Evolutionary conservation across 2,888 invertebrate species (phyloP), one percentile per base, ranked within the genome.

Genomic region (Entomobrya multifasciata): DNA sequence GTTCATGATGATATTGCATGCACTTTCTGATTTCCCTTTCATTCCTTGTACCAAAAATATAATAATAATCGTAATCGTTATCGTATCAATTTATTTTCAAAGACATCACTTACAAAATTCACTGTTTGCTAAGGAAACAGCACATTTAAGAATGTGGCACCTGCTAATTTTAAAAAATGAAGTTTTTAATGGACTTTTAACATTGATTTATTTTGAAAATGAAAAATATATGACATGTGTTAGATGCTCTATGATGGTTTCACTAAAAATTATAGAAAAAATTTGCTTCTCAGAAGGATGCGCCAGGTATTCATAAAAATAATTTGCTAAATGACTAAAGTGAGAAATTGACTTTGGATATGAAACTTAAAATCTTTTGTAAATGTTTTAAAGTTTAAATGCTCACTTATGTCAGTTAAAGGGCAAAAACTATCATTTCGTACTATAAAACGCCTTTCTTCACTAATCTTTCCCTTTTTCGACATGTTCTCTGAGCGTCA

Each of bases 21-120:
- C 87, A 81, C 85, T 85, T 88, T 88, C 87, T 77, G 81, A 81
- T 88, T 80, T 80, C 79, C 84, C 77, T 81, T 87, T 87, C 78
- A 36, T 70, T 49, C 70, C 41, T 67, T 83, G 76, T 74, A 70
- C 25, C n/a, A 77, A 78, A 76, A 79, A 83, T 62, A 44, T 44
- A 67, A 67, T 67, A 67, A 67, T 67, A 67, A 76, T 67, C 57
- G 72, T 86, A n/a, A 70, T 70, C 79, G 74, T 79, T 77, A 57
- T 74, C 41, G 76, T 74, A 60, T 47, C 72, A 47, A 15, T 70
- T 47, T 44, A 72, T 62, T 72, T 60, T n/a, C 10, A 52, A 55
- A 77, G 52, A 27, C 74, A 70, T 57, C 25, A 25, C 13, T 83
- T 62, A 27, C 74, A 83, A 44, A 55, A 65, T 30, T 74, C 65